phyloP scores from a whole-genome alignment of 2,888 invertebrate genomes.

The Pelosia muscerda region DNA sequence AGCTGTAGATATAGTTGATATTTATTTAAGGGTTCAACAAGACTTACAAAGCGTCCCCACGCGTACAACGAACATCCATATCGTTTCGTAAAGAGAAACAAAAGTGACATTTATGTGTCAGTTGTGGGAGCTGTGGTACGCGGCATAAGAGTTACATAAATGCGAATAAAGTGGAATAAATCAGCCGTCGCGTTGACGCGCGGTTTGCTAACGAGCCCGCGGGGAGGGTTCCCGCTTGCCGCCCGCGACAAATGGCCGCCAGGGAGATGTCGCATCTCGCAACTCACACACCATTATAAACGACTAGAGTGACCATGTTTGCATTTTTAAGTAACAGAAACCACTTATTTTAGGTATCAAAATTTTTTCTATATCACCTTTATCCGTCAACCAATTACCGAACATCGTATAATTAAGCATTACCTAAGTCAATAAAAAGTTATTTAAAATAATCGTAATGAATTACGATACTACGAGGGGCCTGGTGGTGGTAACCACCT shows the following conservation, averaged over 20 bases:
- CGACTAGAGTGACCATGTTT: slow-evolving; percentile 42
- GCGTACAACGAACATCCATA: slow-evolving; percentile 62
- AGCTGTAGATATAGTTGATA: background rate
- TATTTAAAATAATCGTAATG: no score
- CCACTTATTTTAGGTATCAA: background rate
- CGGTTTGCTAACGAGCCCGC: slow-evolving; percentile 74
- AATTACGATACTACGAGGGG: no score
- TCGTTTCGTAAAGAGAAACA: slow-evolving; percentile 80
- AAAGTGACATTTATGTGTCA: slow-evolving; percentile 85
- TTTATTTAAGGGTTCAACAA: slow-evolving; percentile 16
- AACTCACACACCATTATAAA: slow-evolving; percentile 44
- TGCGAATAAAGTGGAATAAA: slow-evolving; percentile 68
- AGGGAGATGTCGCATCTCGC: slow-evolving; percentile 62
- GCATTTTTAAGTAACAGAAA: background rate
- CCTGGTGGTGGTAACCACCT: no score
- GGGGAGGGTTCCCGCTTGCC: slow-evolving; percentile 62
- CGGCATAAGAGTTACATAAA: slow-evolving; percentile 52
- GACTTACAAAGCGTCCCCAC: slow-evolving; percentile 38
- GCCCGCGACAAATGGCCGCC: slow-evolving; percentile 78
- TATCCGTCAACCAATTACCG: no score
- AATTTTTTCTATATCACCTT: no score
- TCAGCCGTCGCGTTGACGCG: slow-evolving; percentile 70
- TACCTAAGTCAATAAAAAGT: no score
- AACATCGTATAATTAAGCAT: no score
- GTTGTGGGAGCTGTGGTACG: slow-evolving; percentile 64